Percentiles rank a stretch among this genome's conserved stretches.
Evolutionary conservation across 2,797 vertebrate genomes (phyloP).

Genomic region (Varecia variegata): DNA sequence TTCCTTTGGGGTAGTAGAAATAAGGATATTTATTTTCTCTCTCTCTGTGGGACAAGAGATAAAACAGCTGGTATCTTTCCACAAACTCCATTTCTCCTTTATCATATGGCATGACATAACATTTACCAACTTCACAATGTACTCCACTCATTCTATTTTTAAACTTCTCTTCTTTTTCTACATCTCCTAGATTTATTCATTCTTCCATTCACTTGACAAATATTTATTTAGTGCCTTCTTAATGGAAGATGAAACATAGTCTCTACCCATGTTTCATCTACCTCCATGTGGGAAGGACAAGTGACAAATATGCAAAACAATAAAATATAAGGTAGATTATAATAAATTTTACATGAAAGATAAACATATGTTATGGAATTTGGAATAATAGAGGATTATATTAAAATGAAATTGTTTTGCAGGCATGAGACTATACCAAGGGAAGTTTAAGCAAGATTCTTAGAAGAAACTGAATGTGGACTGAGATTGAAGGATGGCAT

Average conservation of each 20-base stretch:
- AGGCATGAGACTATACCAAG: background rate
- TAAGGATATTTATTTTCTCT: background rate
- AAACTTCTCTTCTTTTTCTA: background rate
- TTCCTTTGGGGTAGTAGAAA: background rate
- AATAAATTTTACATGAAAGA: background rate
- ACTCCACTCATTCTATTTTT: background rate
- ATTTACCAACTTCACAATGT: background rate
- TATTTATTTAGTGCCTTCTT: background rate
- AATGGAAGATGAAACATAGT: background rate
- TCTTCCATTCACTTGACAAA: background rate
- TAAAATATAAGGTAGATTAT: background rate
- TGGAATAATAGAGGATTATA: background rate
- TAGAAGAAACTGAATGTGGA: background rate
- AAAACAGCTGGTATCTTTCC: conserved; percentile 13
- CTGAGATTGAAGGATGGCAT: background rate
- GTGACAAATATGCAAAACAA: background rate
- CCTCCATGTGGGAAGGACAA: background rate
- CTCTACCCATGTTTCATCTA: background rate
- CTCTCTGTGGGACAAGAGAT: background rate
- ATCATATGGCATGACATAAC: background rate
- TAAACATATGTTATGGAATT: background rate
- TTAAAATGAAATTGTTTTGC: background rate
- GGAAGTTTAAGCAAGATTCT: background rate
- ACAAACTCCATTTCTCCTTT: background rate
- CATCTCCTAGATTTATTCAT: background rate